Base-by-base conservation (phyloP, 2,113 vertebrate genomes). In the Siphamia tubifer region DNA sequence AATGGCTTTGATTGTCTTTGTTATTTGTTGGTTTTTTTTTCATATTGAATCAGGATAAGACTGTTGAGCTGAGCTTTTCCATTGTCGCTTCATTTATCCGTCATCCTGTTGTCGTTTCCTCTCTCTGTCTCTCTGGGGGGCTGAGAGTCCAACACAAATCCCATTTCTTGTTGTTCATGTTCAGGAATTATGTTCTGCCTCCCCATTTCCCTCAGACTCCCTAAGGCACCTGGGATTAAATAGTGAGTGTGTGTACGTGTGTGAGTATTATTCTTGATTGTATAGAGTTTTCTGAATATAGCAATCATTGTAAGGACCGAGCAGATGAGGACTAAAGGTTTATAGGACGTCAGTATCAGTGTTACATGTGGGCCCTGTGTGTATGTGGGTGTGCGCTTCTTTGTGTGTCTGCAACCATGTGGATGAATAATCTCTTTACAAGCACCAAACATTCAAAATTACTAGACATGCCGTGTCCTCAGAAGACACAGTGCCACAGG, bases 161-260 rank as follows among this genome's bases (percentile, higher is more conserved):
- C 76, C 60, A 78, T 81, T 81, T 82, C 63, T 88, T 84, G 64
- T 82, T 74, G 70, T 81, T 73, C 53, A 21, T 87, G 81, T 87
- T 89, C 40, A 67, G 76, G 74, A 89, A 89, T 90, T 86, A 85
- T 78, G 60, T 81, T 83, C 77, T 73, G 76, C 72, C 55, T 77
- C 53, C 79, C 74, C 45, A 77, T 88, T 86, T 76, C 68, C 61
- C 55, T 69, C 66, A 70, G 79, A 81, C 67, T 85, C 85, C 84
- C 79, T 31, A 32, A 58, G 74, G 87, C 82, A 87, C 84, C 81
- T 84, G 80, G 64, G 87, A 87, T 88, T 80, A 85, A 85, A 83
- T 70, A 68, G 76, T 74, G 64, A 68, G 65, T 61, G 61, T 49
- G 62, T 60, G 42, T 28, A 20, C 44, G 65, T 12, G 31, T 27